Base-by-base conservation (phyloP, 1,140 invertebrate genomes). In the Hypsibius dujardini region DNA sequence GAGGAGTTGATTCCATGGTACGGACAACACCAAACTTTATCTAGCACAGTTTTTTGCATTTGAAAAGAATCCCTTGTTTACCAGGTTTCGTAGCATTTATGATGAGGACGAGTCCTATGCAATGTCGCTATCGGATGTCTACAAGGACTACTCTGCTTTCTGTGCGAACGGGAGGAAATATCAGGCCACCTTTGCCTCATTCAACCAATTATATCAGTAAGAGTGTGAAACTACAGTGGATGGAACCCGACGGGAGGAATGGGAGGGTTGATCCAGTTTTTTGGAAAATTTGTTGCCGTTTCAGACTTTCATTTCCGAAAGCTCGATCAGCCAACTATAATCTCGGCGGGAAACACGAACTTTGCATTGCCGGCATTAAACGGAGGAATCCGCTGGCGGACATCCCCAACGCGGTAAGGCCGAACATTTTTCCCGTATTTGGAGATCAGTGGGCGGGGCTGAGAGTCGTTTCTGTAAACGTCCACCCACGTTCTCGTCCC, bases 131-230 rank as follows among this genome's bases (percentile, higher is more conserved):
- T 67, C 62, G 12, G 62, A 67, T 15, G 62, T 67, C 12, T 67
- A 67, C 62, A 67, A 67, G 42, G 62, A 67, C 42, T 67, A 67
- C 42, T 12, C 45, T 67, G 62, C 7, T 12, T 67, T 67, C 45
- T 67, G 62, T 42, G 3, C 7, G 3, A 3, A 42, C 42, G 42
- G 3, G 3, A 67, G 7, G 62, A 67, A 67, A 42, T 15, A 15
- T 7, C 7, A 12, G 3, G 12, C 62, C 42, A 3, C 42, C 12
- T 3, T 67, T 15, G 3, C 62, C 12, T 15, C 62, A 42, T 67
- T 67, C 62, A 67, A 7, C 12, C 62, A 67, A 7, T 67, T 12
- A 7, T 67, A 56, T n/a, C 50, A 56, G 50, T 28, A 28, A 28
- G 28, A 28, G 28, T 28, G 28, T 28, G 28, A 28, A 28, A 28